Evolutionary conservation across 2,797 vertebrate genomes (phyloP), one percentile per base, ranked within the genome.

Genomic region (Diplodus sargus): DNA sequence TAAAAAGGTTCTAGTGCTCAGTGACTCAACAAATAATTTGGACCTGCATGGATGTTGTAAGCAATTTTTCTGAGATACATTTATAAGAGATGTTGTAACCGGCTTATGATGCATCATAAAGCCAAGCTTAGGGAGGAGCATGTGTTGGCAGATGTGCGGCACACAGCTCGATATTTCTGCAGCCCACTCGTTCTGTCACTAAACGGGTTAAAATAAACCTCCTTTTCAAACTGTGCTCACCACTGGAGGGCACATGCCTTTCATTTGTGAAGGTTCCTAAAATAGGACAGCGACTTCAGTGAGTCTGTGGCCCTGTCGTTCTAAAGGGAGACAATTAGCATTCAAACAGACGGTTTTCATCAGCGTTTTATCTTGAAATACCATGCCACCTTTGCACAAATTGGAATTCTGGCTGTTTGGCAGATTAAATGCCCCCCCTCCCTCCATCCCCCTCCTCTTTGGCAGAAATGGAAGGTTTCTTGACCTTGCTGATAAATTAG

Each of bases 401-500:
- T 83, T 91, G 71, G 83, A 90, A 85, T 85, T 81, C 62, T 57
- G 74, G 70, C 79, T 87, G 76, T 90, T 83, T 86, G 70, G 79
- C 60, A 82, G 86, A 86, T 86, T 85, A 84, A 87, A 81, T 71
- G 52, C 57, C 4, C 22, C 0, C 11, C 47, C 43, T 43, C 49
- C 53, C 34, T 43, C 54, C 28, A 5, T 25, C 28, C 28, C 6
- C 30, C 30, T 34, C 30, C 30, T 34, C 10, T 65, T 71, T 75
- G 74, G 72, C 79, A 74, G 70, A 79, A 72, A 62, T 51, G 39
- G 58, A 68, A 75, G 49, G 53, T 82, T 78, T 43, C 54, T 86
- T 88, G 88, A 93, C 89, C 81, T 92, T 89, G 86, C 83, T 86
- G 85, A 85, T 88, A 88, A 84, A 90, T 74, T 74, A 39, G 20